phyloP scores from a whole-genome alignment of 2,113 vertebrate genomes.

The Sorex fumeus region DNA sequence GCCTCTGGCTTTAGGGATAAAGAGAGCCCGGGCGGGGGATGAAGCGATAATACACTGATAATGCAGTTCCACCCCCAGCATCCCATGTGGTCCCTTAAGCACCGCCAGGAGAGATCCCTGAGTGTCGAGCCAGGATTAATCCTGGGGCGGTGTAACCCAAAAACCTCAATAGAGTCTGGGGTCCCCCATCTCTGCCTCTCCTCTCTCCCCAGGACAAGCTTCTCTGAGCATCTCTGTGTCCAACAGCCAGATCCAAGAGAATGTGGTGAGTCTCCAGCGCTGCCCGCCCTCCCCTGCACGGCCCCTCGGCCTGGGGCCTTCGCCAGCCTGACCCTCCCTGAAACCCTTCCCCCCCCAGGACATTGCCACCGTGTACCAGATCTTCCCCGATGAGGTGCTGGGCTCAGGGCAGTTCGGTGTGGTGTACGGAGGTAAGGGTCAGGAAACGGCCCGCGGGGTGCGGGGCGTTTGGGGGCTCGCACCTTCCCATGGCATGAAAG shows the following conservation, averaged over 20 bases:
- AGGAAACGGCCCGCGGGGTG: accelerated
- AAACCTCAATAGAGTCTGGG: too few relatives aligned
- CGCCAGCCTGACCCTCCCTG: not conserved
- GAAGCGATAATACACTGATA: too few relatives aligned
- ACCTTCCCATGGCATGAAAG: not conserved
- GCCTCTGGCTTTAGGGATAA: not conserved
- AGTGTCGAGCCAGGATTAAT: too few relatives aligned
- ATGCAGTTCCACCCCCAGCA: too few relatives aligned
- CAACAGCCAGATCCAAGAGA: constrained; percentile 95
- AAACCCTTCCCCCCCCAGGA: constrained; percentile 85
- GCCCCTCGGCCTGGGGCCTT: not conserved
- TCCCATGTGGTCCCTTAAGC: too few relatives aligned
- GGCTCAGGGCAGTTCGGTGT: constrained; percentile 95
- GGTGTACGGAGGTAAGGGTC: constrained; percentile 91
- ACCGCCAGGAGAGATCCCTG: too few relatives aligned
- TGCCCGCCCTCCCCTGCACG: not conserved
- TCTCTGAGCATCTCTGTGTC: constrained; percentile 95
- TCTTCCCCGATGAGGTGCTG: constrained; percentile 92
- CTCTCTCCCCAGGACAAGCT: constrained; percentile 90
- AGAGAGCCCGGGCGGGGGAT: too few relatives aligned
- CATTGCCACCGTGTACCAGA: constrained; percentile 92
- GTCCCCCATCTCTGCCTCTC: not conserved
- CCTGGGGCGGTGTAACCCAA: too few relatives aligned
- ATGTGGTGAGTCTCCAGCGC: constrained; percentile 90
- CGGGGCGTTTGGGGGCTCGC: not conserved